phyloP scores from a whole-genome alignment of 1,140 invertebrate genomes.

The Lanistes nyassanus region DNA sequence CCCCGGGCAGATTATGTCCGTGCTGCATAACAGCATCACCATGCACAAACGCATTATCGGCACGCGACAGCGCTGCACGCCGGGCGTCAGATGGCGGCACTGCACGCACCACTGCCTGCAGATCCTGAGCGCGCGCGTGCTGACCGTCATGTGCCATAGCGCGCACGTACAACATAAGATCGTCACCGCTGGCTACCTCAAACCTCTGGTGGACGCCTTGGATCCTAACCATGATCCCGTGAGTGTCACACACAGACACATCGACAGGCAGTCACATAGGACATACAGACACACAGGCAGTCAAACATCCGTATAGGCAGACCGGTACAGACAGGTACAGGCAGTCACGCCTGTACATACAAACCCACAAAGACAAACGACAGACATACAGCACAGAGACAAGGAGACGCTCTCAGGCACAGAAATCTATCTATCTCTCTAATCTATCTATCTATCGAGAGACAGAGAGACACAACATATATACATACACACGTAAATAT shows the following conservation, averaged over 20 bases:
- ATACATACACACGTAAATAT: too few relatives aligned
- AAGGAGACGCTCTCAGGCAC: too few relatives aligned
- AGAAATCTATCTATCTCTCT: too few relatives aligned
- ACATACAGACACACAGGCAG: background rate
- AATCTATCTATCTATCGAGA: too few relatives aligned
- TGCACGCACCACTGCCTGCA: conserved; percentile 79
- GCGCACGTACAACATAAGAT: conserved; percentile 70
- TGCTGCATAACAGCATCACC: conserved; percentile 77
- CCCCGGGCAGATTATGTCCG: conserved; percentile 72
- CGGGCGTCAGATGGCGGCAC: conserved; percentile 72
- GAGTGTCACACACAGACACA: conserved; percentile 46
- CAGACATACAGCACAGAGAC: background rate
- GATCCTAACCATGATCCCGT: conserved; percentile 78
- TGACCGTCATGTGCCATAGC: conserved; percentile 75
- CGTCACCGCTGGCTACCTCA: conserved; percentile 71
- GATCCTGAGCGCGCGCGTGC: conserved; percentile 73
- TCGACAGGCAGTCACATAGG: background rate
- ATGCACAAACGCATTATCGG: conserved; percentile 78
- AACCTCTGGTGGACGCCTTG: conserved; percentile 72
- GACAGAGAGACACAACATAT: too few relatives aligned
- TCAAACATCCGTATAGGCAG: background rate
- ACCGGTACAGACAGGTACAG: background rate
- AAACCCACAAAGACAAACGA: background rate
- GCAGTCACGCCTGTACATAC: background rate
- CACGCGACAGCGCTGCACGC: conserved; percentile 73